Base-by-base conservation (phyloP, 2,888 invertebrate genomes). In the Germaria angustata region DNA sequence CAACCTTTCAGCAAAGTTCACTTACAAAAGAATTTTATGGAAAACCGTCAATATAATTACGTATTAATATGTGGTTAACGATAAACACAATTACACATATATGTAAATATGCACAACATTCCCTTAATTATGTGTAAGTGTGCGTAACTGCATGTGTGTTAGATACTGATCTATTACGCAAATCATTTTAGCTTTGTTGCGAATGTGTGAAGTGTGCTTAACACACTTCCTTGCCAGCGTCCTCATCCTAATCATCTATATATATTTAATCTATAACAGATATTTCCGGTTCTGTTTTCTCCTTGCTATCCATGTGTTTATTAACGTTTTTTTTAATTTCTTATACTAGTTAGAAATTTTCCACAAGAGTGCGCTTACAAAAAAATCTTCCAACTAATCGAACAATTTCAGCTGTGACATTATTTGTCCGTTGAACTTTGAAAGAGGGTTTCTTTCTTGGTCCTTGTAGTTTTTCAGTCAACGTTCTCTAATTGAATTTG, bases 281-380 rank as follows among this genome's bases (percentile, higher is more conserved):
- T 84, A 77, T 73, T 84, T 80, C 84, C 72, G 65, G 80, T 80
- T 82, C n/a, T 9, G 13, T 51, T 22, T 7, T 34, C n/a, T n/a
- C n/a, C n/a, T 49, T n/a, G 5, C 22, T 1, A 0, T 8, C 53
- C 39, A 46, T 39, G 20, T 41, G 41, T 34, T 59, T 59, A 8
- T 28, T 24, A 24, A 32, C 41, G n/a, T n/a, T n/a, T 1, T 34
- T 49, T 51, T 49, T 34, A 73, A 72, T 55, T 32, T 63, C 32
- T 55, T 71, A 39, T 57, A 65, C 46, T 68, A 61, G 41, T 53
- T 59, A 28, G 20, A 82, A 75, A 78, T 57, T 78, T 82, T 82
- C 76, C 80, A 82, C 76, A 63, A 75, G 80, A 81, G 76, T 49
- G 65, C 59, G 71, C 76, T n/a, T n/a, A n/a, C n/a, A n/a, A n/a